phyloP scores from a whole-genome alignment of 2,113 vertebrate genomes.

The Micromys minutus region DNA sequence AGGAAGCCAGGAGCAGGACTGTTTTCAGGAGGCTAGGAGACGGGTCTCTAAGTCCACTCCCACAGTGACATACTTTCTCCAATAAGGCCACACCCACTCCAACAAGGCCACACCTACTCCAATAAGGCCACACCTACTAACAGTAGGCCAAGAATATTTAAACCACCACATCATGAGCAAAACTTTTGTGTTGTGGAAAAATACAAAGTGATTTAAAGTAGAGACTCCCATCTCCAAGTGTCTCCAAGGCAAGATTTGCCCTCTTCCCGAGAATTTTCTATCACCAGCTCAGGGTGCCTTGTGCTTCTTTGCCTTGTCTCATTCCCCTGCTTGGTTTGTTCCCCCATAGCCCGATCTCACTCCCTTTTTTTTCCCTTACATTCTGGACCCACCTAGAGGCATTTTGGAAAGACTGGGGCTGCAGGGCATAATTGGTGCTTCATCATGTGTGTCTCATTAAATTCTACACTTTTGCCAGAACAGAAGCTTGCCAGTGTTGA shows the following conservation, averaged over 20 bases:
- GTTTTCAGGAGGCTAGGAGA: too few species aligned
- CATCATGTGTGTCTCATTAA: neutral
- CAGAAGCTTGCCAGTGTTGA: neutral
- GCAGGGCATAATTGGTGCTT: neutral
- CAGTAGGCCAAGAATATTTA: too few species aligned
- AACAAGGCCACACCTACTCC: too few species aligned
- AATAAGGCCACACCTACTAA: too few species aligned
- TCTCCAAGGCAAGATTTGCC: neutral
- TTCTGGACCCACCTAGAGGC: neutral
- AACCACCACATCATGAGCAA: neutral
- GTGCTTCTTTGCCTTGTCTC: neutral
- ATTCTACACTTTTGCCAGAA: slow-evolving; percentile 32
- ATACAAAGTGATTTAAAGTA: neutral
- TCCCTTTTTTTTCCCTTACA: neutral
- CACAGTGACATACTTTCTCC: too few species aligned
- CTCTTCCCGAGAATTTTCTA: neutral
- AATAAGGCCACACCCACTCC: too few species aligned
- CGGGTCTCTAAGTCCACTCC: too few species aligned
- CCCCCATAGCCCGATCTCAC: neutral
- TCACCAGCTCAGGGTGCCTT: neutral
- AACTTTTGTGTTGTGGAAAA: neutral
- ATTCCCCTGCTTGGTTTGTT: too few species aligned
- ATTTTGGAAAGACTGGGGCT: neutral
- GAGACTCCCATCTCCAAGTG: neutral
- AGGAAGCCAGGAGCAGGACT: too few species aligned